Evolutionary conservation across 2,113 vertebrate species (phyloP).

Genomic region (Phalacrocorax pelagicus): DNA sequence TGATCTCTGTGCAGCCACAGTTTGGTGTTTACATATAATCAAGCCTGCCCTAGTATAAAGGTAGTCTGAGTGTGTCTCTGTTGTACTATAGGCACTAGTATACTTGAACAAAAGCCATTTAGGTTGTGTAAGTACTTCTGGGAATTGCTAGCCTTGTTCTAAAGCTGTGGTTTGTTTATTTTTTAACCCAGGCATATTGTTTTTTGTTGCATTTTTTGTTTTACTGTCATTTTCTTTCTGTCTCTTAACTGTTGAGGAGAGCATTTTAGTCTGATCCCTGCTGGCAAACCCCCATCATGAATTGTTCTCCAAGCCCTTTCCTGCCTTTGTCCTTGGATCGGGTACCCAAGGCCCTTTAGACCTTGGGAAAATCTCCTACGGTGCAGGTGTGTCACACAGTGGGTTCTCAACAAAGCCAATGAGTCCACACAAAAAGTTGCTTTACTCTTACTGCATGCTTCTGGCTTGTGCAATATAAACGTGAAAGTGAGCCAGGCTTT

Average conservation of each 20-base stretch:
- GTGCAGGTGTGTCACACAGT: fast-evolving
- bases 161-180: not conserved
- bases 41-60: not conserved
- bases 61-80: not conserved
- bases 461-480: not conserved
- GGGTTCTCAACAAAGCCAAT: not conserved
- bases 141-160: not conserved
- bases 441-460: not conserved
- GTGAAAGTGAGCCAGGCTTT: not conserved
- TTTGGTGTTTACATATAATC: not conserved
- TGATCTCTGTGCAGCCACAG: not conserved
- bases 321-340: not conserved
- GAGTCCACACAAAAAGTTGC: not conserved
- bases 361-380: not conserved
- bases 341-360: not conserved
- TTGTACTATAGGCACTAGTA: not conserved
- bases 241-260: not conserved
- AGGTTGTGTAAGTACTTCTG: not conserved
- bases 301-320: not conserved
- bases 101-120: not conserved
- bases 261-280: not conserved
- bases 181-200: not conserved
- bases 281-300: fast-evolving
- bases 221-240: not conserved
- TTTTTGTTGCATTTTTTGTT: not conserved